Evolutionary conservation across 2,888 invertebrate species (phyloP).

Genomic region (Apeira syringaria): DNA sequence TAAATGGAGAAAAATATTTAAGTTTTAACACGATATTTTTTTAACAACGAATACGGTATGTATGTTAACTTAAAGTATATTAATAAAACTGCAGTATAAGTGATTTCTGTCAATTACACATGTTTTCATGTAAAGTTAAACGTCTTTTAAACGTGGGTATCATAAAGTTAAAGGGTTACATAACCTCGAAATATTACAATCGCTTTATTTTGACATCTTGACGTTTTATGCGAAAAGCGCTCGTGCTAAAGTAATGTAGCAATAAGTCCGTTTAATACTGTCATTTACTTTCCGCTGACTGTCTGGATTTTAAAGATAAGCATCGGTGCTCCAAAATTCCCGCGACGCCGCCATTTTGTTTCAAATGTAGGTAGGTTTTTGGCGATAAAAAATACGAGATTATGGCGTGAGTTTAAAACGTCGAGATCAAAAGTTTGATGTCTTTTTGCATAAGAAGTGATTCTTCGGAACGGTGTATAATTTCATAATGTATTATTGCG

Average conservation of each 20-base stretch:
- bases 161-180: not conserved
- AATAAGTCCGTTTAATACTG: constrained; percentile 51
- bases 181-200: constrained; percentile 18
- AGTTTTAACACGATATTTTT: too few species aligned
- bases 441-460: too few species aligned
- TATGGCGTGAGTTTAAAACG: too few species aligned
- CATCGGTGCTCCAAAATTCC: constrained; percentile 41
- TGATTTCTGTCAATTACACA: too few species aligned
- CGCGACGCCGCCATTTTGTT: constrained; percentile 46
- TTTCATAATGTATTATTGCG: too few species aligned
- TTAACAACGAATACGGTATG: too few species aligned
- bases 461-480: too few species aligned
- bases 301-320: constrained; percentile 43
- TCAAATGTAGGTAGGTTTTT: constrained; percentile 38
- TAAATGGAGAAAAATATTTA: too few species aligned
- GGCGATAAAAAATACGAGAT: too few species aligned
- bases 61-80: too few species aligned
- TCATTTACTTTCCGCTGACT: constrained; percentile 45
- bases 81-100: too few species aligned
- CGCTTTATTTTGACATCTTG: constrained; percentile 14
- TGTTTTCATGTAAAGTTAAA: not conserved
- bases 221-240: constrained; percentile 14
- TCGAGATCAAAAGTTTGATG: too few species aligned
- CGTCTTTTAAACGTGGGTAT: not conserved
- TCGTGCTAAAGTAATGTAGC: constrained; percentile 35